Evolutionary conservation across 1,140 invertebrate genomes (phyloP).

Genomic region (Phymorhynchus buccinoides): DNA sequence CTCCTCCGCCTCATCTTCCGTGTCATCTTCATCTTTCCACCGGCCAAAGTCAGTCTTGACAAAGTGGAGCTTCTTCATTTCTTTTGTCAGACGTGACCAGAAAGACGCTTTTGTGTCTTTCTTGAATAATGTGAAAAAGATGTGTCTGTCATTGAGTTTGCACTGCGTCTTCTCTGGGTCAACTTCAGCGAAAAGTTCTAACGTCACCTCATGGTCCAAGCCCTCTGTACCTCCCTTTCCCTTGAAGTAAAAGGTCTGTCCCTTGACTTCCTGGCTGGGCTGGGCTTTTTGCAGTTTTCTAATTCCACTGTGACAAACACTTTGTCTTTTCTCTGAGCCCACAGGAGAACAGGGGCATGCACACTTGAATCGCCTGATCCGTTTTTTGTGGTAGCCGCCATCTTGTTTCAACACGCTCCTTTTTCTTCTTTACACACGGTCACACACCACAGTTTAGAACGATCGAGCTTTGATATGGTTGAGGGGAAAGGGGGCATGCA

Average conservation of each 20-base stretch:
- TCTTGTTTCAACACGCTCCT: conserved; percentile 25
- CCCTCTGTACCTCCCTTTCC: conserved; percentile 88
- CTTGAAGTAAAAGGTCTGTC: conserved; percentile 87
- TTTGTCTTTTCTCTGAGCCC: conserved; percentile 89
- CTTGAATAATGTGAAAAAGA: conserved; percentile 86
- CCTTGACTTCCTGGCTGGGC: conserved; percentile 86
- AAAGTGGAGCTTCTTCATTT: conserved; percentile 94
- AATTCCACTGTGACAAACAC: conserved; percentile 90
- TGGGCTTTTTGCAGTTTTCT: conserved; percentile 90
- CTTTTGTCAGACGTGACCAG: conserved; percentile 90
- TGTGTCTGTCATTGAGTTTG: conserved; percentile 80
- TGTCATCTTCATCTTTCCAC: conserved; percentile 95
- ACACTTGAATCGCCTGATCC: conserved; percentile 4
- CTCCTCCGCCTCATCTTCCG: conserved; percentile 75
- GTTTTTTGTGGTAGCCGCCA: conserved; percentile 20
- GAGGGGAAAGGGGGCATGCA: too few species aligned
- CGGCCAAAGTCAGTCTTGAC: conserved; percentile 97
- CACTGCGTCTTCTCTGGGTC: conserved; percentile 81
- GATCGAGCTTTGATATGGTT: too few species aligned
- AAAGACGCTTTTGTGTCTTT: conserved; percentile 81
- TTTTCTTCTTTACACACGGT: neutral
- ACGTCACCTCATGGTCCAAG: conserved; percentile 87
- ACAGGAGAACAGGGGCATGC: conserved; percentile 81
- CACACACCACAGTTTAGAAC: neutral
- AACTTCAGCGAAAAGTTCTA: conserved; percentile 87